These are phyloP conservation scores for Cordilura impudica DNA, from an alignment of 2,888 invertebrate species.

Conservation along the genomic window DNA sequence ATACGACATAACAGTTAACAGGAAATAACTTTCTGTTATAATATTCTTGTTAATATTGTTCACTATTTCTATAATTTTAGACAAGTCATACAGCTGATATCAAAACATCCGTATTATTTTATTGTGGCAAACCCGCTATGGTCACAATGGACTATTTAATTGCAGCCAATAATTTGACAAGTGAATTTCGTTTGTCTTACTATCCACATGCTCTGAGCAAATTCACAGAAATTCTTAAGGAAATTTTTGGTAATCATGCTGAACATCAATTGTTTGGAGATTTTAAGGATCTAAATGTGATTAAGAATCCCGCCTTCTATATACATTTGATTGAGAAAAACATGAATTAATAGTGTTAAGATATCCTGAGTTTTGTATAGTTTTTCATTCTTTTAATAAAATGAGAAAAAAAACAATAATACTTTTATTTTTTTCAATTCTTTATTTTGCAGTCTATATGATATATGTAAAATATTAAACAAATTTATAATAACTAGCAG, in stretches of 20 bases:
- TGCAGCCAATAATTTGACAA: slow-evolving; percentile 80
- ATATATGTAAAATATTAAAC: too few species aligned
- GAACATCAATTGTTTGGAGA: slow-evolving; percentile 88
- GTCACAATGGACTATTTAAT: slow-evolving; percentile 91
- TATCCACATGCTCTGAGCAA: slow-evolving; percentile 88
- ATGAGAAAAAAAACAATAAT: too few species aligned
- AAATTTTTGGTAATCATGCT: slow-evolving; percentile 83
- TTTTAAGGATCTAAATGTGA: slow-evolving; percentile 84
- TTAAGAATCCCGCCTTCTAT: slow-evolving; percentile 87
- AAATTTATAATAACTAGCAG: too few species aligned
- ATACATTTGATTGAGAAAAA: slow-evolving; percentile 89
- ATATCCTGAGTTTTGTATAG: too few species aligned
- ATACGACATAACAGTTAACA: not conserved
- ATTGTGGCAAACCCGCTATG: slow-evolving; percentile 86
- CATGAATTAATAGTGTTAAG: slow-evolving; percentile 65
- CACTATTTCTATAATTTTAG: slow-evolving; percentile 78
- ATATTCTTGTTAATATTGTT: not conserved
- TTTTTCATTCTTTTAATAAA: too few species aligned
- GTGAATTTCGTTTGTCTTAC: slow-evolving; percentile 91
- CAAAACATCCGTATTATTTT: slow-evolving; percentile 89
- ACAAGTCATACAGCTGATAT: slow-evolving; percentile 89
- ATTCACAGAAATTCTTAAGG: slow-evolving; percentile 85
- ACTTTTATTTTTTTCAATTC: too few species aligned
- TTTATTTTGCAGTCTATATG: too few species aligned
- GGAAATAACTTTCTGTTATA: not conserved